A percentile compares a stretch with the other conserved stretches of the same genome.
Evolutionary conservation across 2,113 vertebrate genomes (phyloP).

Genomic region (Phalacrocorax carbo): DNA sequence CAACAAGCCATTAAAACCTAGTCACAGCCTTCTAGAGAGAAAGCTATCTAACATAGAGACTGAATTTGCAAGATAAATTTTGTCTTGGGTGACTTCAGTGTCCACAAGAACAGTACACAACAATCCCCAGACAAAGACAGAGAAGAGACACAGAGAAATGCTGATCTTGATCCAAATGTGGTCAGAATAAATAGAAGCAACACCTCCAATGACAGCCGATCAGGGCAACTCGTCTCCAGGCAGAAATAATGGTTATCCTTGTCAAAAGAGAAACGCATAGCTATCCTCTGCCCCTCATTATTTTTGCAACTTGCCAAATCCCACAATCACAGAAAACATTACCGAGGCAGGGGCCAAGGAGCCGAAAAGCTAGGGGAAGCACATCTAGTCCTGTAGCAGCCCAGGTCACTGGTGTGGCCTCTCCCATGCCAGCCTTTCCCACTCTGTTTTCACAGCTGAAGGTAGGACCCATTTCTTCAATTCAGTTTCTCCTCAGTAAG

Average conservation of each 20-base stretch:
- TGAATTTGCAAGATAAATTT: background rate
- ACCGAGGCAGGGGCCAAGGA: background rate
- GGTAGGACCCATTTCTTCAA: background rate
- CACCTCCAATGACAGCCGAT: background rate
- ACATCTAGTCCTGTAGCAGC: background rate
- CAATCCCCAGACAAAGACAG: background rate
- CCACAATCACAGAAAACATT: background rate
- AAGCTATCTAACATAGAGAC: background rate
- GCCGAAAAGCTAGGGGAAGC: background rate
- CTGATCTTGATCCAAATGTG: background rate
- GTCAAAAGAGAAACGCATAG: background rate
- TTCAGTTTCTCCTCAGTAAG: background rate
- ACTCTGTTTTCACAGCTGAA: background rate
- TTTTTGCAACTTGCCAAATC: background rate
- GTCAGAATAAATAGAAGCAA: background rate
- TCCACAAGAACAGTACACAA: background rate
- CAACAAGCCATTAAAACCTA: background rate
- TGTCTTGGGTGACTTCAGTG: background rate
- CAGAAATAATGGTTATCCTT: background rate
- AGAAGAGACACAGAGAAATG: background rate
- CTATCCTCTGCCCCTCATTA: background rate
- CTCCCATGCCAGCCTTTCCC: background rate
- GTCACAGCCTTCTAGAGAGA: background rate
- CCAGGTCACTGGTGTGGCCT: background rate
- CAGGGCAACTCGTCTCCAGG: background rate